Percentiles rank a stretch among this genome's conserved stretches.
phyloP scores from a whole-genome alignment of 1,140 invertebrate species.

The Drosophila nigrodunni region DNA sequence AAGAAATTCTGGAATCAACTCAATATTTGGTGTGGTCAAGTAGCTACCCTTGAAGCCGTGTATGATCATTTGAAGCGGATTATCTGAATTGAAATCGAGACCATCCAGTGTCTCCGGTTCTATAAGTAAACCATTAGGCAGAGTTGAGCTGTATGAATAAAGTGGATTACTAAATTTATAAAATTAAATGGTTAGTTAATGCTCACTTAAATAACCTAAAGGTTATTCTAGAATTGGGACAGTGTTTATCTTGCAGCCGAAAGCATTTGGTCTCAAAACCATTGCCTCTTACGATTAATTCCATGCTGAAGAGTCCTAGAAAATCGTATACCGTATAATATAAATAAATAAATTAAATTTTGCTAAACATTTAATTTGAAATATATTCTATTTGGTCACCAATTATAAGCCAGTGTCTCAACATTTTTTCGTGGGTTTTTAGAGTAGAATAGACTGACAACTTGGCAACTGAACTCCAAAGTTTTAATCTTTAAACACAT shows the following conservation, averaged over 20 bases:
- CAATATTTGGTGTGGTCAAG: conserved; percentile 2
- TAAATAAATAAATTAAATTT: not conserved
- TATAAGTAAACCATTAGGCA: not conserved
- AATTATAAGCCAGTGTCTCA: not conserved
- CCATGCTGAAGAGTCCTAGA: not conserved
- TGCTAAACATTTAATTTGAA: not conserved
- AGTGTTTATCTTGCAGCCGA: not conserved
- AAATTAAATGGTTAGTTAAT: not conserved
- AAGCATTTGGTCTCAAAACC: conserved; percentile 18
- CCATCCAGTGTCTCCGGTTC: not conserved
- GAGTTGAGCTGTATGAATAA: not conserved
- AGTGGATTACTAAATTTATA: not conserved
- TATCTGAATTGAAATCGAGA: not conserved
- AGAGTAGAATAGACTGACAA: not conserved
- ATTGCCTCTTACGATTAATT: not conserved
- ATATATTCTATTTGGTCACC: not conserved
- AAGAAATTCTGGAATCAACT: conserved; percentile 18
- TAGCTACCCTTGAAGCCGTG: conserved; percentile 34
- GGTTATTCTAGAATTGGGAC: conserved; percentile 49
- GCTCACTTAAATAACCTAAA: conserved; percentile 50
- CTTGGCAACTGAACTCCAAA: not conserved
- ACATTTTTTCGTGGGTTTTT: not conserved
- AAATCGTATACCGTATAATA: not conserved
- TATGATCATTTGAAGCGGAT: conserved; percentile 34
- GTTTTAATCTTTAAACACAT: not conserved